These are phyloP conservation scores for Tyto alba DNA, from an alignment of 2,113 vertebrate genomes.

Conservation along the genomic window DNA sequence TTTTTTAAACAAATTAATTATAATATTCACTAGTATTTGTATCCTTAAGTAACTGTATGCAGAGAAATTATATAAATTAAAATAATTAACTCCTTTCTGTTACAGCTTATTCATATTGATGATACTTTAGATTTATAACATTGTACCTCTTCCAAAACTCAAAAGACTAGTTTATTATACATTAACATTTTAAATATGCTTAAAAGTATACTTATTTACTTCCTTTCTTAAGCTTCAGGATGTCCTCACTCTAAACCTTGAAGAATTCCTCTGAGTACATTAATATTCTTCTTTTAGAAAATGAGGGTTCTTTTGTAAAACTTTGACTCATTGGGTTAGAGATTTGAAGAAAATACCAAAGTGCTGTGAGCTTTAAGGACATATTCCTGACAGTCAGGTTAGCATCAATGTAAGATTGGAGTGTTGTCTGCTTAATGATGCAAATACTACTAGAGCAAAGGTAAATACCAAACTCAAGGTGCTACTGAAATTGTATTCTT, in stretches of 20 bases:
- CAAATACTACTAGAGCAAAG: background rate
- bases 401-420: background rate
- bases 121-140: background rate
- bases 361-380: background rate
- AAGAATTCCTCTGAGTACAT: background rate
- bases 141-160: background rate
- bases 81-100: background rate
- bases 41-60: background rate
- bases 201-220: background rate
- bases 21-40: background rate
- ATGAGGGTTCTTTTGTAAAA: background rate
- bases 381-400: background rate
- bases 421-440: background rate
- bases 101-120: background rate
- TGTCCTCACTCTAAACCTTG: background rate
- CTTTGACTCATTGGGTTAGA: background rate
- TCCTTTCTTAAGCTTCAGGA: background rate
- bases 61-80: background rate
- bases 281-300: background rate
- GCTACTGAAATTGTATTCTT: background rate
- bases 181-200: background rate
- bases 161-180: background rate
- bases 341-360: background rate
- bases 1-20: background rate
- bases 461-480: background rate